These are phyloP conservation scores for Drosophila histrio DNA, from an alignment of 2,888 invertebrate species.

Conservation along the genomic window DNA sequence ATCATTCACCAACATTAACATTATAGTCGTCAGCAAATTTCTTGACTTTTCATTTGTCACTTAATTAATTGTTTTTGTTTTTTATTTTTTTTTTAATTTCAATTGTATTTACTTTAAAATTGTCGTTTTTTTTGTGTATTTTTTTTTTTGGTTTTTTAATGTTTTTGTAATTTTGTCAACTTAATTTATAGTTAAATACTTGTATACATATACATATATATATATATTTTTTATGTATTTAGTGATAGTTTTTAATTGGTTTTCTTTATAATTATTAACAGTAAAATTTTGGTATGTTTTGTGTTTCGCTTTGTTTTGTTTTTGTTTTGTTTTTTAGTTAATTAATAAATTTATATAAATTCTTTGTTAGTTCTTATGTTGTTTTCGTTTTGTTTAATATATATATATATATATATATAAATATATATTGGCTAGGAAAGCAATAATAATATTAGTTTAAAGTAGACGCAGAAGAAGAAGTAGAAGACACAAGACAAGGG, in stretches of 20 bases:
- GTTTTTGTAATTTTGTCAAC: slow-evolving; percentile 3
- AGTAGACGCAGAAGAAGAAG: background rate
- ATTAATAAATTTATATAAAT: slow-evolving; percentile 54
- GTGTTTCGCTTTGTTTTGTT: slow-evolving; percentile 58
- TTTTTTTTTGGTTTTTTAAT: background rate
- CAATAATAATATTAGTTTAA: slow-evolving; percentile 29
- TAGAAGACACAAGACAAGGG: slow-evolving; percentile 18
- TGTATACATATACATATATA: slow-evolving; percentile 36
- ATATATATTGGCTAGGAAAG: slow-evolving; percentile 70
- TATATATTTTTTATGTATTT: slow-evolving; percentile 19
- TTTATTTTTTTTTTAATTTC: slow-evolving; percentile 23
- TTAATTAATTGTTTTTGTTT: slow-evolving; percentile 30
- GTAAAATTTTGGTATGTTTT: slow-evolving; percentile 73
- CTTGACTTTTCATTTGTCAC: slow-evolving; percentile 35
- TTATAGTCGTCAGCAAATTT: slow-evolving; percentile 40
- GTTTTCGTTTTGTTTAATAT: slow-evolving; percentile 26
- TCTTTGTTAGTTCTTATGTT: slow-evolving; percentile 55
- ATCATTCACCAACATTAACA: slow-evolving; percentile 41
- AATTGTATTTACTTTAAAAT: slow-evolving; percentile 27
- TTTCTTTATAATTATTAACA: slow-evolving; percentile 45
- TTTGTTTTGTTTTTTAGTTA: slow-evolving; percentile 14
- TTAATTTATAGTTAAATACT: slow-evolving; percentile 45
- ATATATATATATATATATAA: slow-evolving; percentile 14
- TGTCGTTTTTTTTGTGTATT: background rate
- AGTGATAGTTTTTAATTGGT: slow-evolving; percentile 28